Evolutionary conservation across 1,140 invertebrate species (phyloP), one percentile per base, ranked within the genome.

Genomic region (Microplitis mediator): DNA sequence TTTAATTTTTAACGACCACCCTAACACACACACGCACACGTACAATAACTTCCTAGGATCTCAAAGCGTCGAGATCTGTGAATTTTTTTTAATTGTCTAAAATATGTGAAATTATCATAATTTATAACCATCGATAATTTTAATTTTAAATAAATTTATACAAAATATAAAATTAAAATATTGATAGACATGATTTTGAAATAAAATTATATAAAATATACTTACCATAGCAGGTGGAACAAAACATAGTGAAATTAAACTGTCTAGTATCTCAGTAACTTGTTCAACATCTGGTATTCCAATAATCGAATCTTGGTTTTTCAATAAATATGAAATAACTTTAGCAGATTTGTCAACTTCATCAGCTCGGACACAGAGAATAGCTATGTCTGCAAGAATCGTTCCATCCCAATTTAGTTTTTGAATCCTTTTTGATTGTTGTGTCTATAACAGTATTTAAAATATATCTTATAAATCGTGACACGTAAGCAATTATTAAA

Each of bases 161-260:
- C n/a, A n/a, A n/a, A n/a, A n/a, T 23, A 23, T 23, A 45, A 45
- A 45, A 45, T 9, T 6, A 45, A 45, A 45, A 6, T 9, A 45
- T 45, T 45, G 5, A 39, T 4, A 16, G 31, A 65, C n/a, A n/a
- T 35, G 35, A 66, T 4, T 50, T 45, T 13, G 66, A 9, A 39
- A 32, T 23, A 51, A 6, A 50, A 9, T 63, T 39, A 36, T 9
- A n/a, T 34, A 9, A 72, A 69, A 32, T 11, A 68, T 73, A 77
- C 76, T 78, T 72, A 87, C 85, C 11, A 86, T 31, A 68, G 76
- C 78, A 36, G 63, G 61, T 16, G 52, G 6, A 2, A 31, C n/a
- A 35, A 80, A 68, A 16, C 73, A 45, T 45, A 73, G 34, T 5
- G 13, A n/a, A 36, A 86, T 60, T 45, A 74, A 84, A 6, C 34